Base-by-base conservation (phyloP, 2,113 vertebrate genomes). In the Tragelaphus imberbis region DNA sequence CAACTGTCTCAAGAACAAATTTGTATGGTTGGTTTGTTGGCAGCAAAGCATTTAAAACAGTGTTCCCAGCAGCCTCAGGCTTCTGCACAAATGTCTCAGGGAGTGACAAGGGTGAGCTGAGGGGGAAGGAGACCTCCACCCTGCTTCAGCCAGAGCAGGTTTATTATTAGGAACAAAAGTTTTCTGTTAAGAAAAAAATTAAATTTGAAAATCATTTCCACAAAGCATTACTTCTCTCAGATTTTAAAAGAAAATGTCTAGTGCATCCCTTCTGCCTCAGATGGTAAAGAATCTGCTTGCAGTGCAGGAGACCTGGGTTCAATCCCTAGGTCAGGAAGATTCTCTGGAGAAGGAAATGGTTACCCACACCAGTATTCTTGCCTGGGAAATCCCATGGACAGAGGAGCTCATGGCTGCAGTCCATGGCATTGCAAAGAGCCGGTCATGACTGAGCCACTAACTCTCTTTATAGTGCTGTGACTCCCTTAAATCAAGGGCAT, bases 181-280 rank as follows among this genome's bases (percentile, higher is more conserved):
- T 68, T 96, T 86, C 91, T 71, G 44, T 79, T 44, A 49, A 40
- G 23, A 56, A 49, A 51, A 80, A 53, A 68, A n/a, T 33, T 28
- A 59, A 11, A 12, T n/a, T 79, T 75, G 55, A 65, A 96, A 95
- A 47, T 40, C 51, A 88, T 93, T 96, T 85, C 84, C 28, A 82
- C 6, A 7, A 95, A 30, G 47, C 19, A 14, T 63, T 16, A 88
- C 51, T 75, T 97, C 28, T 89, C 17, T 93, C 17, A 12, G 33
- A 68, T 89, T 84, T 95, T 93, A 44, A 88, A 87, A 94, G 88
- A 92, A 88, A 95, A 94, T 40, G 49, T 4, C 36, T 71, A 71
- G 68, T 21, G 68, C 19, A 23, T 23, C 19, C n/a, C n/a, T 40
- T 71, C 5, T 23, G 68, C 19, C n/a, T 40, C 68, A 71, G 19